phyloP scores from a whole-genome alignment of 2,113 vertebrate species.

The Oryzias melastigma region DNA sequence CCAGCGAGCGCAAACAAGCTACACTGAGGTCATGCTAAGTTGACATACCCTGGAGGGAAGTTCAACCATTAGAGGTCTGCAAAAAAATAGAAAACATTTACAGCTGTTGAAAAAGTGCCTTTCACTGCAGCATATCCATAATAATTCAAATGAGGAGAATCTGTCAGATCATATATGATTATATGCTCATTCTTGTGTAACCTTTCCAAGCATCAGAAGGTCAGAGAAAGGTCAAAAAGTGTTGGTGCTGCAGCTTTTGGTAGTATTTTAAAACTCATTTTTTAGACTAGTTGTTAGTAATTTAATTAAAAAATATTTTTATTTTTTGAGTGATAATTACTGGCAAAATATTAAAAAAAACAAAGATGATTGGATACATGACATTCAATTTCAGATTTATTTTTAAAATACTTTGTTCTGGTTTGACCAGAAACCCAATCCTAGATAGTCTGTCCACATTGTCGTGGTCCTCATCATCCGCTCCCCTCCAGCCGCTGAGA shows the following conservation, averaged over 20 bases:
- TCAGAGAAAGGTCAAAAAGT: background rate
- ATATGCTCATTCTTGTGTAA: background rate
- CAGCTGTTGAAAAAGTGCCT: background rate
- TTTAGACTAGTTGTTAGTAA: too few species aligned
- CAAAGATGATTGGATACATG: too few species aligned
- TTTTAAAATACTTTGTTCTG: too few species aligned
- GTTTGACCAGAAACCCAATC: background rate
- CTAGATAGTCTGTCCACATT: background rate
- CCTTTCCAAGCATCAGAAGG: background rate
- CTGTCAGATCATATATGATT: background rate
- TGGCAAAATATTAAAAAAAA: too few species aligned
- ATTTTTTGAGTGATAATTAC: too few species aligned
- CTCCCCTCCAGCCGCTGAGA: constrained; percentile 18
- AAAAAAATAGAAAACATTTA: constrained; percentile 1
- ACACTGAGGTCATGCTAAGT: background rate
- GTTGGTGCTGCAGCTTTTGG: too few species aligned
- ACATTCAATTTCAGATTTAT: too few species aligned
- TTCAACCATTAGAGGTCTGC: constrained; percentile 9
- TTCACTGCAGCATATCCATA: background rate
- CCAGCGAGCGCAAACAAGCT: background rate
- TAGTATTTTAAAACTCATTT: too few species aligned
- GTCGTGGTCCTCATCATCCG: constrained; percentile 7
- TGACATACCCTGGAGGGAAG: background rate
- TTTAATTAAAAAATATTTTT: too few species aligned
- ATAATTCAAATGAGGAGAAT: background rate